phyloP scores from a whole-genome alignment of 2,888 invertebrate species.

The Thereva nobilitata region DNA sequence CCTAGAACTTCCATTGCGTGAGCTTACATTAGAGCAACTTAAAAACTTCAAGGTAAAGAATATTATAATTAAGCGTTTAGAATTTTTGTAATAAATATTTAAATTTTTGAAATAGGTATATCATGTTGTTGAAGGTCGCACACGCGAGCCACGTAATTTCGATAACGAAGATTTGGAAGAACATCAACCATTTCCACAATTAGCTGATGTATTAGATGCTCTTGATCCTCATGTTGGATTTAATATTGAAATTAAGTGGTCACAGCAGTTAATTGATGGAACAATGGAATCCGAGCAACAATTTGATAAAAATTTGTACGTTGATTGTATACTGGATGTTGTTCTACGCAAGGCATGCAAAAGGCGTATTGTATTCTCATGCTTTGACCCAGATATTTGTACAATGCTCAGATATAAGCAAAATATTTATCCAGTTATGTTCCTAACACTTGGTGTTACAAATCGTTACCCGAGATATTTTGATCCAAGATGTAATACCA shows the following conservation, averaged over 20 bases:
- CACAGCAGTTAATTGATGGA: conserved; percentile 84
- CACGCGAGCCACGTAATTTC: conserved; percentile 73
- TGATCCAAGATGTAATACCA: conserved; percentile 80
- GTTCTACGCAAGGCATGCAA: conserved; percentile 78
- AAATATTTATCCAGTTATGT: conserved; percentile 95
- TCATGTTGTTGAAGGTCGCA: conserved; percentile 76
- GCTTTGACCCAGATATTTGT: conserved; percentile 96
- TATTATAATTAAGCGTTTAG: neutral
- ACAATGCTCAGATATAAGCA: conserved; percentile 92
- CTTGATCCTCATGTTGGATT: conserved; percentile 89
- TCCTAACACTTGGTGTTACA: conserved; percentile 82
- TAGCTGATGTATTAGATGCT: conserved; percentile 77
- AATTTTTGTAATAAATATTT: neutral
- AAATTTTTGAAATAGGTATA: conserved; percentile 66
- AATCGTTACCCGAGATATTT: conserved; percentile 76
- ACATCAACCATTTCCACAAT: conserved; percentile 92
- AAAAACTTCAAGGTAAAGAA: conserved; percentile 80
- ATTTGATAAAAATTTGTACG: conserved; percentile 88
- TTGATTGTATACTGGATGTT: conserved; percentile 84
- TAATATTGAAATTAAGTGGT: conserved; percentile 98
- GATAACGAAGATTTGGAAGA: conserved; percentile 81
- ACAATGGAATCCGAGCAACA: conserved; percentile 81
- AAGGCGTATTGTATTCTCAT: conserved; percentile 88
- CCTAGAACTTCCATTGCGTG: conserved; percentile 91
- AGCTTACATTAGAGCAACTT: conserved; percentile 87